Percentiles rank a stretch among this genome's conserved stretches.
Conservation (phyloP, 2,888 invertebrate genomes). For the Rhamphomyia laevipes region DNA sequence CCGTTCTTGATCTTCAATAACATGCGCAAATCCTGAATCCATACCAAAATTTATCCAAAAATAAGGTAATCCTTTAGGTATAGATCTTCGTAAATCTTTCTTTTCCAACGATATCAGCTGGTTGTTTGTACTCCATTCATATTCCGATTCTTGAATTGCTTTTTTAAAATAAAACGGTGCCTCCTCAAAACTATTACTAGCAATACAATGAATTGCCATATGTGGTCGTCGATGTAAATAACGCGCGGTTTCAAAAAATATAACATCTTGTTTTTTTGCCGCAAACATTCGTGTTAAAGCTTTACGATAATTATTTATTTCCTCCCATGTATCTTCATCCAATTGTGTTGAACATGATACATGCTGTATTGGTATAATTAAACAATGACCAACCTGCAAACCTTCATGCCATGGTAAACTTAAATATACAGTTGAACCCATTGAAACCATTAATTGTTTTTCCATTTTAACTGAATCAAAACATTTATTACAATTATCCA, state of each 20-base stretch:
- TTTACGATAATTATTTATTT: conserved; percentile 64
- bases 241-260: conserved; percentile 84
- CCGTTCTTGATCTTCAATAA: conserved; percentile 82
- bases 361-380: conserved; percentile 77
- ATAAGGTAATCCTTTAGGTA: conserved; percentile 92
- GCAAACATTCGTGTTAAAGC: conserved; percentile 67
- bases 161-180: conserved; percentile 98
- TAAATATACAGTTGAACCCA: conserved; percentile 73
- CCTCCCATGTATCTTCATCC: conserved; percentile 92
- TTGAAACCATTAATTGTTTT: conserved; percentile 74
- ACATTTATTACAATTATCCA: conserved; percentile 76
- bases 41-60: conserved; percentile 90
- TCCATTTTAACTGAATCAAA: conserved; percentile 66
- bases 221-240: conserved; percentile 66
- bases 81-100: conserved; percentile 62
- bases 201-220: conserved; percentile 80
- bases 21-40: conserved; percentile 88
- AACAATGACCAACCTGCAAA: conserved; percentile 71
- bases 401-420: conserved; percentile 71
- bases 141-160: conserved; percentile 88
- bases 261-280: conserved; percentile 59
- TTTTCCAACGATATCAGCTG: conserved; percentile 63
- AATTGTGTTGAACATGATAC: conserved; percentile 63
- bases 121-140: conserved; percentile 91
- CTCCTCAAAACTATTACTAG: conserved; percentile 71